These are phyloP conservation scores for Danaus chrysippus DNA, from an alignment of 2,888 invertebrate genomes.

Conservation along the genomic window DNA sequence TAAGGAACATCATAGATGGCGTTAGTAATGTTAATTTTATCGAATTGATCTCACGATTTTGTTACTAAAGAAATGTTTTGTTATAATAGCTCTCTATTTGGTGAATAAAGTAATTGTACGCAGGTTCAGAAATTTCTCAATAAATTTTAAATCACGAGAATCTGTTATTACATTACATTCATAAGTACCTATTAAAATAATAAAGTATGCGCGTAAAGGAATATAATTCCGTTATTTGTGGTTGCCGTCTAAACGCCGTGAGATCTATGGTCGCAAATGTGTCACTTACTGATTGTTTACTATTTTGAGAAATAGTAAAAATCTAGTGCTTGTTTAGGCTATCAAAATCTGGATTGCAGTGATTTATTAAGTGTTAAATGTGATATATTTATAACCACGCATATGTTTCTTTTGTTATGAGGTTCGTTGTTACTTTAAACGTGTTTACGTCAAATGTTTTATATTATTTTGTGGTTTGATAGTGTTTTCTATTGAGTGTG, in stretches of 20 bases:
- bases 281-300: slow-evolving; percentile 74
- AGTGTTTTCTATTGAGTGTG: slow-evolving; percentile 43
- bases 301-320: slow-evolving; percentile 60
- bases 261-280: slow-evolving; percentile 74
- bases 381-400: slow-evolving; percentile 22
- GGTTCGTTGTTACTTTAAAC: slow-evolving; percentile 44
- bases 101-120: no score
- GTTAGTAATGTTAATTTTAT: no score
- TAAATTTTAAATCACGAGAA: no score
- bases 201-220: slow-evolving; percentile 44
- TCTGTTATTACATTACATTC: no score
- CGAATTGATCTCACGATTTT: no score
- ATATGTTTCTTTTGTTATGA: slow-evolving; percentile 27
- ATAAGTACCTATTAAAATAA: not conserved
- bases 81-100: no score
- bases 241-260: slow-evolving; percentile 68
- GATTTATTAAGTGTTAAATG: slow-evolving; percentile 11
- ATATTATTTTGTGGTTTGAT: slow-evolving; percentile 47
- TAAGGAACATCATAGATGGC: no score
- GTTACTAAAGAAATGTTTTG: no score
- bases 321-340: slow-evolving; percentile 15
- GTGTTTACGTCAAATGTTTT: slow-evolving; percentile 70
- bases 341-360: slow-evolving; percentile 14
- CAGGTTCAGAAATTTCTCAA: no score
- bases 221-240: slow-evolving; percentile 64